Evolutionary conservation across 2,797 vertebrate species (phyloP), one percentile per base, ranked within the genome.

Genomic region (Notamacropus eugenii): DNA sequence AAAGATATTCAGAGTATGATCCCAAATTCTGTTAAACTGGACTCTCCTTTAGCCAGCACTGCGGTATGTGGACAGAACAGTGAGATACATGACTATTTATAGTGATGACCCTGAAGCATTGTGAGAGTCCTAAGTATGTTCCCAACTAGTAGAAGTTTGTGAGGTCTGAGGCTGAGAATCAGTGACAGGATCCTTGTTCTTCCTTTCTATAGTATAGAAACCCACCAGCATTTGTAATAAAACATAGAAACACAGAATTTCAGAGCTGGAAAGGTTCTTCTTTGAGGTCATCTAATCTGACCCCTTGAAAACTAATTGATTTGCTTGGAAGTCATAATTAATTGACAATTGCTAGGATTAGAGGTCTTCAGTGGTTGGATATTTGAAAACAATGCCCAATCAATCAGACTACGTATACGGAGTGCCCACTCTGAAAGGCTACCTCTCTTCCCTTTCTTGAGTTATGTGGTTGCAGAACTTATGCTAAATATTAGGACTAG

Each of bases 1-100:
- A 91, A 91, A 62, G 24, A 55, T 82, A 74, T 56, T 87, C 56
- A 55, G 56, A 92, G 57, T 31, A 90, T 82, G 59, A 31, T 90
- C 58, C 93, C n/a, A 62, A 92, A 91, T 92, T 50, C 46, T 96
- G 59, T 62, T 94, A n/a, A 62, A 54, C 59, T 91, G 74, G 92
- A 55, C 92, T 94, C 58, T 54, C 92, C 28, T 92, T 93, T 90
- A 54, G 28, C 74, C 82, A 93, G 74, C 56, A 91, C 19, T 59
- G 82, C 12, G 1, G 62, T 87, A 14, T 29, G 19, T 50, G 19
- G 54, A 90, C 62, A 91, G 82, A 87, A 31, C n/a, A 82, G 34
- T 90, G 50, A 96, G 55, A 31, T 34, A 67, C 59, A 94, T 57
- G 93, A 54, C 90, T 91, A 62, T 50, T 91, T 94, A 16, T 27